phyloP scores from a whole-genome alignment of 2,113 vertebrate species.

The Paratilapia polleni region DNA sequence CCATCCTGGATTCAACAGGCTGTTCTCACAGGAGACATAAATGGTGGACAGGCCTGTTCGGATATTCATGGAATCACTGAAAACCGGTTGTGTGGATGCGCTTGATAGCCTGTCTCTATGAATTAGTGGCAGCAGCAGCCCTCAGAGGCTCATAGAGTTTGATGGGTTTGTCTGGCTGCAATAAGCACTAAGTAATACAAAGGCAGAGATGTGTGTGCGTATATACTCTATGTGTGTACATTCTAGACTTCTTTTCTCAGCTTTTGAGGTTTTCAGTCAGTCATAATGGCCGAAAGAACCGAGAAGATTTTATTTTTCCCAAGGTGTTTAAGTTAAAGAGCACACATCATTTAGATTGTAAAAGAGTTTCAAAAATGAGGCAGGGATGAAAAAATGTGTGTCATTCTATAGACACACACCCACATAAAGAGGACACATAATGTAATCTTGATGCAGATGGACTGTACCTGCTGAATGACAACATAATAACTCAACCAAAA shows the following conservation, averaged over 20 bases:
- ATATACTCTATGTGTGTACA: neutral
- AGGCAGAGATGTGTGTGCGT: conserved; percentile 4
- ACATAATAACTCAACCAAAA: neutral
- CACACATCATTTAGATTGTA: neutral
- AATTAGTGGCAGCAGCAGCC: conserved; percentile 43
- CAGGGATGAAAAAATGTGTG: neutral
- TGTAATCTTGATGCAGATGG: neutral
- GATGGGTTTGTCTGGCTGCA: conserved; percentile 67
- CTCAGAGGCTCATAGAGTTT: conserved; percentile 54
- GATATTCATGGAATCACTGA: conserved; percentile 64
- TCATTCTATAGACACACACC: neutral
- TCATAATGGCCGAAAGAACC: conserved; percentile 16
- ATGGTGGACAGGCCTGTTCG: conserved; percentile 38
- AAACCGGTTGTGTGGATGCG: conserved; percentile 41
- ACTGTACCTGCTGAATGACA: neutral
- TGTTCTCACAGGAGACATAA: conserved; percentile 21
- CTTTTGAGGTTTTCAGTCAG: conserved; percentile 17
- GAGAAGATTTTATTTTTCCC: neutral
- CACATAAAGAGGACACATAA: neutral
- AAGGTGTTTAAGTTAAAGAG: conserved; percentile 13
- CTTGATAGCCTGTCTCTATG: conserved; percentile 42
- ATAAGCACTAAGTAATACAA: conserved; percentile 44
- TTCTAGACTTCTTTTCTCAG: conserved; percentile 27
- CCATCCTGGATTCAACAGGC: conserved; percentile 41
- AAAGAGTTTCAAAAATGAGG: neutral